phyloP scores from a whole-genome alignment of 2,113 vertebrate species.

The Chloebia gouldiae region DNA sequence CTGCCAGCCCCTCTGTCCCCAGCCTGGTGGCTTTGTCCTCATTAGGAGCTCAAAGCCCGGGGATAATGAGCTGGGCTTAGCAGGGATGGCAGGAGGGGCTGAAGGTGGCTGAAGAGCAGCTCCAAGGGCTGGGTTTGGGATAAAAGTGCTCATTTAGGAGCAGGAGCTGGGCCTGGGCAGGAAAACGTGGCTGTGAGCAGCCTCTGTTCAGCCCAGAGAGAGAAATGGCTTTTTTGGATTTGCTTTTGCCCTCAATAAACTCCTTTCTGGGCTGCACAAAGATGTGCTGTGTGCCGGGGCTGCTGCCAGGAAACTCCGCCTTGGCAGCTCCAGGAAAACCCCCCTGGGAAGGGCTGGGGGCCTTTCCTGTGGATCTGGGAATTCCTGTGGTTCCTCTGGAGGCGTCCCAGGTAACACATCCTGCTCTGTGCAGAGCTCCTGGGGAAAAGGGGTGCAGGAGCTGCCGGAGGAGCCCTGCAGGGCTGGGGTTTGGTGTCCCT shows the following conservation, averaged over 20 bases:
- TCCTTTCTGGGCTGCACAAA: constrained; percentile 19
- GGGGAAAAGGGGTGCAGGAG: background rate
- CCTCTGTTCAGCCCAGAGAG: background rate
- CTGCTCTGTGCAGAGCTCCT: background rate
- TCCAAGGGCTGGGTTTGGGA: background rate
- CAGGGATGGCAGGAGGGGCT: fast-evolving
- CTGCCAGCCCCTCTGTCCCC: background rate
- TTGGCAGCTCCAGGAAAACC: background rate
- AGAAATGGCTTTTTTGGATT: background rate
- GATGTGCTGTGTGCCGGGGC: background rate
- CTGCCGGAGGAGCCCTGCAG: background rate
- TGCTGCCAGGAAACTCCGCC: constrained; percentile 1
- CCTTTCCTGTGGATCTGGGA: background rate
- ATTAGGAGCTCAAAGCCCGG: fast-evolving
- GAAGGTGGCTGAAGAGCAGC: background rate
- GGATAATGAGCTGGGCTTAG: background rate
- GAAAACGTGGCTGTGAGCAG: background rate
- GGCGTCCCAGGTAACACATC: fast-evolving
- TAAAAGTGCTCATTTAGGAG: background rate
- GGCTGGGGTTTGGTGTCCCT: fast-evolving
- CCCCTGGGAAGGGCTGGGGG: background rate
- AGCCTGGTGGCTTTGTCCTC: background rate
- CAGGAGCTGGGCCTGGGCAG: background rate
- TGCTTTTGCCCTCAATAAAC: background rate
- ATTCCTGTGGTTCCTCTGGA: background rate